Evolutionary conservation across 2,888 invertebrate species (phyloP).

Genomic region (Hemaris fuciformis): DNA sequence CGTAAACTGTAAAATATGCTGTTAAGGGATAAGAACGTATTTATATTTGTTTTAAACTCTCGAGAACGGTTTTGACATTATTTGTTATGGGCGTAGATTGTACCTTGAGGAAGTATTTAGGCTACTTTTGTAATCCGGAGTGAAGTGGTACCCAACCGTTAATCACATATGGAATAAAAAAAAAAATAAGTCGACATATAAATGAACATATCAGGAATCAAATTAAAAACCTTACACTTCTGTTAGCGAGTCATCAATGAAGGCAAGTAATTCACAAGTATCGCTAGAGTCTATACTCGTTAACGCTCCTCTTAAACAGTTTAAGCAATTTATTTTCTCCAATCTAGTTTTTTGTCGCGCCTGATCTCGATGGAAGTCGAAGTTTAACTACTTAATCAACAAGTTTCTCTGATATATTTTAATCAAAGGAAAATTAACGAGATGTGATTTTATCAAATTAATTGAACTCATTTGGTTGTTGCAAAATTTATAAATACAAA

Average conservation of each 20-base stretch:
- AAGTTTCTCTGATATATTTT: slow-evolving; percentile 5
- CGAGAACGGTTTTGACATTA: too few species aligned
- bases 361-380: slow-evolving; percentile 27
- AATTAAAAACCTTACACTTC: neutral
- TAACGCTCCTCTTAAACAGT: slow-evolving; percentile 31
- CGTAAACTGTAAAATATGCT: too few species aligned
- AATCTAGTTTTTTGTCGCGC: slow-evolving; percentile 24
- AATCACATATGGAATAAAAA: too few species aligned
- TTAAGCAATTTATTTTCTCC: slow-evolving; percentile 29
- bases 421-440: slow-evolving; percentile 15
- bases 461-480: neutral
- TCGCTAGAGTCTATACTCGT: slow-evolving; percentile 21
- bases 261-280: neutral
- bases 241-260: neutral
- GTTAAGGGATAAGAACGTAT: too few species aligned
- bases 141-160: too few species aligned
- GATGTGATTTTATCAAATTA: neutral
- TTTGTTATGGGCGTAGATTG: too few species aligned
- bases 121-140: too few species aligned
- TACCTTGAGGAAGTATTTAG: too few species aligned
- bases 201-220: neutral
- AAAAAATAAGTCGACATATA: fast-evolving
- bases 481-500: neutral
- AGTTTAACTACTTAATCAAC: slow-evolving; percentile 19
- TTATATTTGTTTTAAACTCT: too few species aligned